Conservation (phyloP, 2,113 vertebrate species). For the Rynchops niger region DNA sequence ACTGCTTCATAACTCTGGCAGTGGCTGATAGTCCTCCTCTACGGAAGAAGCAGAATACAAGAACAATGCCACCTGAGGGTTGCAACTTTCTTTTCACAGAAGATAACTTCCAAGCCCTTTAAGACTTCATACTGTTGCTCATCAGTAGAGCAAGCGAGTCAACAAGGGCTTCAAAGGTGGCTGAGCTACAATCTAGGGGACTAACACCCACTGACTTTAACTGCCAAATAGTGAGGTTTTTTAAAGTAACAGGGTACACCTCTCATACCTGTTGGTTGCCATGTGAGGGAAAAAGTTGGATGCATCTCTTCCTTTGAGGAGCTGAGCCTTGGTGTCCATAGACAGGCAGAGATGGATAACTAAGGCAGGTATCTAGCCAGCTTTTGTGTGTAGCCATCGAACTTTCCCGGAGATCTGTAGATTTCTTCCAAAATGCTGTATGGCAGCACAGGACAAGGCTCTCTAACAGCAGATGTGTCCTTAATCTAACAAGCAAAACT, state of each 20-base stretch:
- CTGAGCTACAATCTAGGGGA: not conserved
- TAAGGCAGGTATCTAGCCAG: not conserved
- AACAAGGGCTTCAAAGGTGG: not conserved
- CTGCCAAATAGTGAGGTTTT: not conserved
- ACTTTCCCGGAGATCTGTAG: not conserved
- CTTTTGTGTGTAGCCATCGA: not conserved
- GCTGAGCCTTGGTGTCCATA: not conserved
- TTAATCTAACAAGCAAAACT: not conserved
- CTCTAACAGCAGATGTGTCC: not conserved
- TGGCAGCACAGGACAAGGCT: not conserved
- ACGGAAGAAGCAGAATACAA: not conserved
- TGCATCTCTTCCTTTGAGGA: not conserved
- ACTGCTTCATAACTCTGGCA: not conserved
- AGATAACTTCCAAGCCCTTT: too few relatives aligned
- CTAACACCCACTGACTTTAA: not conserved
- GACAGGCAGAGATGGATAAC: not conserved
- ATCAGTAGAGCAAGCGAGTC: not conserved
- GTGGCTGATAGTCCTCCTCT: not conserved
- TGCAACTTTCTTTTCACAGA: not conserved
- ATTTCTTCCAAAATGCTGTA: not conserved
- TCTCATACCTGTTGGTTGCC: not conserved
- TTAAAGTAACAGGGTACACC: accelerated
- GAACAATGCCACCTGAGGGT: accelerated
- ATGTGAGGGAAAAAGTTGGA: not conserved
- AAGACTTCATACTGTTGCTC: not conserved